Conservation (phyloP, 1,140 invertebrate genomes). For the Metaphire vulgaris region DNA sequence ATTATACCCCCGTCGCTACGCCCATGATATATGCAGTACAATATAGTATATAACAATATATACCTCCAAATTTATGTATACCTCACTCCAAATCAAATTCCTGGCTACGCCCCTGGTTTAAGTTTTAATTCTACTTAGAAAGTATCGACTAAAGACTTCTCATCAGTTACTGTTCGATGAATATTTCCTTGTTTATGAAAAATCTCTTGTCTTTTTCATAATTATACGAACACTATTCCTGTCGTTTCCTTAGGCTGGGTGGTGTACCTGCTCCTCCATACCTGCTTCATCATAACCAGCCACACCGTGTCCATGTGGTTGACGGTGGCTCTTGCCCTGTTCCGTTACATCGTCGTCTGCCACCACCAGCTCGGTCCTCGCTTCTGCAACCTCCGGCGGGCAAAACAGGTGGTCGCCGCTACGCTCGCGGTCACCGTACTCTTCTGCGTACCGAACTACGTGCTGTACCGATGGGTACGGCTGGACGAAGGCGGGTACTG, state of each 20-base stretch:
- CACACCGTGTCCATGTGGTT: constrained; percentile 91
- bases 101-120: too few species aligned
- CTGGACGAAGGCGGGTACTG: constrained; percentile 11
- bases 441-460: constrained; percentile 9
- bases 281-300: constrained; percentile 67
- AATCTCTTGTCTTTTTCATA: too few species aligned
- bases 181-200: too few species aligned
- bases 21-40: too few species aligned
- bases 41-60: too few species aligned
- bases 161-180: too few species aligned
- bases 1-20: too few species aligned
- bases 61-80: too few species aligned
- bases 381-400: constrained; percentile 5
- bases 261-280: constrained; percentile 43
- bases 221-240: not conserved
- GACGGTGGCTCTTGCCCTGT: constrained; percentile 83
- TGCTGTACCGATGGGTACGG: not conserved
- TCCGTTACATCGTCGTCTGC: constrained; percentile 52
- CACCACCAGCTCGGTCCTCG: constrained; percentile 7
- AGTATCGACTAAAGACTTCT: too few species aligned
- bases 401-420: constrained; percentile 14
- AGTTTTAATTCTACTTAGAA: too few species aligned
- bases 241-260: constrained; percentile 6
- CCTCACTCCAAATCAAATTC: too few species aligned
- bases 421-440: constrained; percentile 16